Evolutionary conservation across 2,113 vertebrate genomes (phyloP).

Genomic region (Percopsis transmontana): DNA sequence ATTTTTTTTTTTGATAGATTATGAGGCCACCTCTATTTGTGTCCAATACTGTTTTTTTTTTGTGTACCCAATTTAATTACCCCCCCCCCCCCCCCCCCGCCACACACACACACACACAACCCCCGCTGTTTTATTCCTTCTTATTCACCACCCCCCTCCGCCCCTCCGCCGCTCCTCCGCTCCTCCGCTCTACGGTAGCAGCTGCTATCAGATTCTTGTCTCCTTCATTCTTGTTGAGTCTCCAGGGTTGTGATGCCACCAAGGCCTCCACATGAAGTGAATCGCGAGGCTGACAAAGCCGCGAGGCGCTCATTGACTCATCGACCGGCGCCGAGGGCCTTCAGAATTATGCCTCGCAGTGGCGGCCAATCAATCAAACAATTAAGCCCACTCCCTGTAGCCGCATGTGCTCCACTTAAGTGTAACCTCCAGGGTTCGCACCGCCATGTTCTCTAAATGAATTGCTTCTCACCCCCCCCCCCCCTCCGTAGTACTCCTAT

Average conservation of each 20-base stretch:
- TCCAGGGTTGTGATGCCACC: constrained; percentile 64
- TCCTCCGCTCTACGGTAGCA: background rate
- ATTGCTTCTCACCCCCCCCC: constrained; percentile 61
- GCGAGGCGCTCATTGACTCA: constrained; percentile 70
- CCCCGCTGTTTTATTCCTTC: constrained; percentile 14
- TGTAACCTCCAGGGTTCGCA: constrained; percentile 52
- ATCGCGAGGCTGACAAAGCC: constrained; percentile 59
- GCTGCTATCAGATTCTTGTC: background rate
- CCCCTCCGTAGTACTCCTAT: constrained; percentile 15
- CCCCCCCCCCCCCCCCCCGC: constrained; percentile 17
- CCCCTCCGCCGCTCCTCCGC: background rate
- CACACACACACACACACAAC: background rate
- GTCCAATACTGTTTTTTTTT: too few species aligned
- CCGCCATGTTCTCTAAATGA: constrained; percentile 56
- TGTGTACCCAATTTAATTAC: too few species aligned
- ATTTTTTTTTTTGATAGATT: too few species aligned
- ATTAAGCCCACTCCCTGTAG: constrained; percentile 69
- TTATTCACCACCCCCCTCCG: constrained; percentile 1
- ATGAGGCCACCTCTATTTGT: too few species aligned
- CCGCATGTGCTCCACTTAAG: constrained; percentile 66
- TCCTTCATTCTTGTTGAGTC: constrained; percentile 31
- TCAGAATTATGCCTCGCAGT: constrained; percentile 72
- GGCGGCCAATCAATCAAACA: constrained; percentile 77
- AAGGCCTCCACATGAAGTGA: constrained; percentile 68
- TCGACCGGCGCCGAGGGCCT: constrained; percentile 68